Conservation (phyloP, 2,797 vertebrate genomes). For the Brachyalestes nurse region DNA sequence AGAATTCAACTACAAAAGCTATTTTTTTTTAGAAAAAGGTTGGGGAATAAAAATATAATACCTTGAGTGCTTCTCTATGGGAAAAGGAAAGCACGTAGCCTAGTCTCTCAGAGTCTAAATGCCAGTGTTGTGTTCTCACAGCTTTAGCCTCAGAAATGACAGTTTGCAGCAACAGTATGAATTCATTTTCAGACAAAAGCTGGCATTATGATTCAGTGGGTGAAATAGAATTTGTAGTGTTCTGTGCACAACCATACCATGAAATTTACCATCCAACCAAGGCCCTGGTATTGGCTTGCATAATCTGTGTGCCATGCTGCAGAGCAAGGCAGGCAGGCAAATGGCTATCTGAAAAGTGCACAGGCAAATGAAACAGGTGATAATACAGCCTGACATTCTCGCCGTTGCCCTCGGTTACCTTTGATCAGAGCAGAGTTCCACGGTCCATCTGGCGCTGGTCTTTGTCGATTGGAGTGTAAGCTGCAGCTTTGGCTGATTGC, state of each 20-base stretch:
- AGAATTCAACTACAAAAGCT: background rate
- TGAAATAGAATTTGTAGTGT: conserved; percentile 23
- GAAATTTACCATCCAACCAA: conserved; percentile 52
- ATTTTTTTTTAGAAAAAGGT: background rate
- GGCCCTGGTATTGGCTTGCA: conserved; percentile 22
- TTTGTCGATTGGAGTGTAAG: conserved; percentile 63
- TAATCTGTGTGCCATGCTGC: conserved; percentile 7
- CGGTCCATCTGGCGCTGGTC: conserved; percentile 59
- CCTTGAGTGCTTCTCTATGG: background rate
- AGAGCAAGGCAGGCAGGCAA: conserved; percentile 39
- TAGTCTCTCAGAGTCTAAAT: conserved; percentile 6
- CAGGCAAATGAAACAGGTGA: conserved; percentile 64
- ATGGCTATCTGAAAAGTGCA: conserved; percentile 62
- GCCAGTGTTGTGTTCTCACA: conserved; percentile 7
- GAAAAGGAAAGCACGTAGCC: background rate
- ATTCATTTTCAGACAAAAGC: conserved; percentile 14
- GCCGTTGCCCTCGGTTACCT: conserved; percentile 61
- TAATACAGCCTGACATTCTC: conserved; percentile 72
- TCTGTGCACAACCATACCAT: conserved; percentile 25
- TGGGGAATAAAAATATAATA: background rate
- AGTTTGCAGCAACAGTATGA: conserved; percentile 16
- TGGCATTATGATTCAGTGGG: conserved; percentile 14
- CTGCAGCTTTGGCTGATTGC: conserved; percentile 72
- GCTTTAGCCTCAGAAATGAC: background rate
- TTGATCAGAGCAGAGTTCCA: conserved; percentile 73